Percentiles rank a stretch among this genome's conserved stretches.
These are phyloP conservation scores for Sphinx pinastri DNA, from an alignment of 2,888 invertebrate species.

Conservation along the genomic window DNA sequence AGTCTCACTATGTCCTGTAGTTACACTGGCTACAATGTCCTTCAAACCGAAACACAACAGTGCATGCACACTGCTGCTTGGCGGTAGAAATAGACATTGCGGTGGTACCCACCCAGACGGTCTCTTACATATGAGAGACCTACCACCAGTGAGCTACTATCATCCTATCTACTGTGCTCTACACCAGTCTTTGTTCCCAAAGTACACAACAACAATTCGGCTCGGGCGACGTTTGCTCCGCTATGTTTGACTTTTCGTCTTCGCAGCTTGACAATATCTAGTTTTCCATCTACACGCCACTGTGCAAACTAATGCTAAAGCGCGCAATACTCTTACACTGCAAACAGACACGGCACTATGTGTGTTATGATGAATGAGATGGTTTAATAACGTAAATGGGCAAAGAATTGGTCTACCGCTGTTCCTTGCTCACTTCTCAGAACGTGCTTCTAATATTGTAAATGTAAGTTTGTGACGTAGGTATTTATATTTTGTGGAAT, in stretches of 20 bases:
- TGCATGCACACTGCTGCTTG: too few species aligned
- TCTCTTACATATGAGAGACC: too few species aligned
- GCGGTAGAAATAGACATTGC: too few species aligned
- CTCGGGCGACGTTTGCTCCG: conserved; percentile 17
- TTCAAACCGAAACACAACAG: too few species aligned
- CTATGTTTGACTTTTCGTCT: conserved; percentile 24
- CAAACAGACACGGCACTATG: neutral
- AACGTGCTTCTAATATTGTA: too few species aligned
- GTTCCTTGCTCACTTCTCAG: neutral
- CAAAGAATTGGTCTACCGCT: neutral
- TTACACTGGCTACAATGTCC: too few species aligned
- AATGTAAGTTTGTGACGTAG: too few species aligned
- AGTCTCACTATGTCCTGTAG: too few species aligned
- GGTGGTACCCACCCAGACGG: too few species aligned
- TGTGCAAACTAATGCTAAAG: conserved; percentile 19
- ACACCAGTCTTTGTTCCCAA: conserved; percentile 9
- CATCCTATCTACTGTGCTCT: neutral
- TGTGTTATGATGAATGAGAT: neutral
- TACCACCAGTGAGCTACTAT: too few species aligned
- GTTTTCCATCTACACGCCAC: conserved; percentile 24
- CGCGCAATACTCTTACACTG: conserved; percentile 21
- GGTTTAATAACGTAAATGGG: neutral
- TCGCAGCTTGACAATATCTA: conserved; percentile 13
- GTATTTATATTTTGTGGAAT: too few species aligned
- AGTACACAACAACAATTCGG: conserved; percentile 25